Evolutionary conservation across 2,797 vertebrate species (phyloP).

Genomic region (Apogon talboti): DNA sequence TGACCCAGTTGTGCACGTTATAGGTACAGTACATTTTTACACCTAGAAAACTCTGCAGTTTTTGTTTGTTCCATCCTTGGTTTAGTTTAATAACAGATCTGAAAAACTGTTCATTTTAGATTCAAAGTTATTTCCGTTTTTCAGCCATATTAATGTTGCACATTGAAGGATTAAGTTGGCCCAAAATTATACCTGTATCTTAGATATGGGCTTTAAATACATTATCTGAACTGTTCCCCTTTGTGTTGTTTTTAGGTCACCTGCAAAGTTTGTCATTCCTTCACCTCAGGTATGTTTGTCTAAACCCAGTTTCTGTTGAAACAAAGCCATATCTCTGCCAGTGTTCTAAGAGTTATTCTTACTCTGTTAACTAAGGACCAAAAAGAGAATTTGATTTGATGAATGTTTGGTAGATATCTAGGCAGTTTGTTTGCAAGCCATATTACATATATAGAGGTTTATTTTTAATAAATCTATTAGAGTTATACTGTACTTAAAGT

Average conservation of each 20-base stretch:
- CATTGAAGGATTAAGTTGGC: neutral
- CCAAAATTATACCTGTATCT: neutral
- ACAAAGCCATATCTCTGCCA: conserved; percentile 10
- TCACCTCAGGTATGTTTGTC: conserved; percentile 85
- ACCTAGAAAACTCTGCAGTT: neutral
- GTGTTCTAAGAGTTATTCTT: no score
- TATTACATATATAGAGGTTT: no score
- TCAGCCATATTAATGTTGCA: neutral
- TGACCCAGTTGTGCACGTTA: neutral
- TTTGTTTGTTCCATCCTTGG: neutral
- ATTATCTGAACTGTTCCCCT: conserved; percentile 29
- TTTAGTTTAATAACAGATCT: neutral
- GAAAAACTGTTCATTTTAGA: neutral
- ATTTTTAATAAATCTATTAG: no score
- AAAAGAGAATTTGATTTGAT: no score
- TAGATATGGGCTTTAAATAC: neutral
- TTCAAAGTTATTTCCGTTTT: neutral
- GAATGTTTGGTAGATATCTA: no score
- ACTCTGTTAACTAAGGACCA: no score
- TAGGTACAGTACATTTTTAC: neutral
- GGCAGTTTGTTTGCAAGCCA: no score
- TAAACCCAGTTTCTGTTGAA: conserved; percentile 34
- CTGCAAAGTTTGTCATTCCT: conserved; percentile 85
- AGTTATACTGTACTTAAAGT: no score
- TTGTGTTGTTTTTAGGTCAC: conserved; percentile 85